phyloP scores from a whole-genome alignment of 37 sponge, comb jelly and placozoan species.

The Eunapius fragilis region DNA sequence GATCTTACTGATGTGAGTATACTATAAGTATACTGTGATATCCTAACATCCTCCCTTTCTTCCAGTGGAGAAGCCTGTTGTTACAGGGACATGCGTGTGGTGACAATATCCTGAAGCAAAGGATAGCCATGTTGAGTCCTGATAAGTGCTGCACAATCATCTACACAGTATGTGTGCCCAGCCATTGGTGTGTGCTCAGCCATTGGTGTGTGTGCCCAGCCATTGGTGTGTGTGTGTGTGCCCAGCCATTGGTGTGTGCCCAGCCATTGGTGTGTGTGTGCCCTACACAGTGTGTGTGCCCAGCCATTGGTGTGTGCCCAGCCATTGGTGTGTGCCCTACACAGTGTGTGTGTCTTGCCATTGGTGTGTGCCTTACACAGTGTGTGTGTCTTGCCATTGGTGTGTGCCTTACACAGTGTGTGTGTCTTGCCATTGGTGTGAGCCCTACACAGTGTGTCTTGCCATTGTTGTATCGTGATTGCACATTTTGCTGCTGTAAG shows the following conservation, averaged over 20 bases:
- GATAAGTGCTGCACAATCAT: conserved; percentile 78
- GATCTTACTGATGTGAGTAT: conserved; percentile 63
- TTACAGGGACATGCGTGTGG: conserved; percentile 18
- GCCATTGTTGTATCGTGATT: too few relatives aligned
- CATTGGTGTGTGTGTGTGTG: not conserved
- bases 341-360: not conserved
- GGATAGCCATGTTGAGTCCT: conserved; percentile 48
- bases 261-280: too few relatives aligned
- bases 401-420: too few relatives aligned
- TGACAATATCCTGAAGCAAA: conserved; percentile 24
- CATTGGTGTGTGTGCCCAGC: not conserved
- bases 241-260: too few relatives aligned
- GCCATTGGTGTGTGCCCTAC: not conserved
- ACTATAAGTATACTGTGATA: not conserved
- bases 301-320: not conserved
- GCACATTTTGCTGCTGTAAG: too few relatives aligned
- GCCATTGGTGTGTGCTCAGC: not conserved
- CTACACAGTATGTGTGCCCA: conserved; percentile 67
- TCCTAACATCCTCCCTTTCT: not conserved
- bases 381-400: not conserved
- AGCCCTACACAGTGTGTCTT: too few relatives aligned
- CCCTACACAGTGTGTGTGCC: not conserved
- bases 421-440: too few relatives aligned
- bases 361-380: too few relatives aligned
- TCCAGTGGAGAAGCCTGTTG: conserved; percentile 71